Percentiles rank a stretch among this genome's conserved stretches.
phyloP scores from a whole-genome alignment of 1,140 invertebrate species.

The Colletes gigas region DNA sequence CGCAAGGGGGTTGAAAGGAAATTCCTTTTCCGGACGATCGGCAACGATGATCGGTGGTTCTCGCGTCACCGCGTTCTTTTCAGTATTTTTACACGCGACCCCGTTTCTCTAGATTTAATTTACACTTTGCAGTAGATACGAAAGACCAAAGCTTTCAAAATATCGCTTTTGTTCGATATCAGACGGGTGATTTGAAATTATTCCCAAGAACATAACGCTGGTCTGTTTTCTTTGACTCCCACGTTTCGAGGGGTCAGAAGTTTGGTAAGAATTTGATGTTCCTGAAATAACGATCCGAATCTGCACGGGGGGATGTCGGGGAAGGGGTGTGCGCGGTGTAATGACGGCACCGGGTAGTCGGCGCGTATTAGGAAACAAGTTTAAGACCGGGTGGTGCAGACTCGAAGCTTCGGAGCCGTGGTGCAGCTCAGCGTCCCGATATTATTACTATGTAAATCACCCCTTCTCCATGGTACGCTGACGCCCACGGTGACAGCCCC shows the following conservation, averaged over 20 bases:
- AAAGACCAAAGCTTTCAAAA: too few species aligned
- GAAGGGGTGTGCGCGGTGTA: conserved; percentile 7
- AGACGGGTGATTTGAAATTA: too few species aligned
- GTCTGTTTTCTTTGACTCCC: not conserved
- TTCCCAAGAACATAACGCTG: too few species aligned
- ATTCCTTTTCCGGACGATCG: conserved; percentile 50
- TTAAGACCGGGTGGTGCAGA: conserved; percentile 40
- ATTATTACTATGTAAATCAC: conserved; percentile 81
- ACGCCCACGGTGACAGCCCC: conserved; percentile 79
- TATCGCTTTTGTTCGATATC: too few species aligned
- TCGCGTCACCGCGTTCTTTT: not conserved
- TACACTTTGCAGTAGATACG: too few species aligned
- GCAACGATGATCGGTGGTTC: conserved; percentile 35
- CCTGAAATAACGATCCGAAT: conserved; percentile 14
- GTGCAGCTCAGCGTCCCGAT: conserved; percentile 69
- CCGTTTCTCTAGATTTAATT: not conserved
- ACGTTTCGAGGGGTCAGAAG: not conserved
- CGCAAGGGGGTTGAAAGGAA: conserved; percentile 46
- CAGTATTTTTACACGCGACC: conserved; percentile 5
- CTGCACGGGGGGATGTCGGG: not conserved
- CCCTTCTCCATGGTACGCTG: conserved; percentile 69
- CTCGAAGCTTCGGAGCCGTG: conserved; percentile 33
- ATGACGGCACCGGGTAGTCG: conserved; percentile 13
- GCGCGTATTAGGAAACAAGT: conserved; percentile 52
- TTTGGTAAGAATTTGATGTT: not conserved